Evolutionary conservation across 2,888 invertebrate genomes (phyloP).

Genomic region (Sarcophaga carnaria): DNA sequence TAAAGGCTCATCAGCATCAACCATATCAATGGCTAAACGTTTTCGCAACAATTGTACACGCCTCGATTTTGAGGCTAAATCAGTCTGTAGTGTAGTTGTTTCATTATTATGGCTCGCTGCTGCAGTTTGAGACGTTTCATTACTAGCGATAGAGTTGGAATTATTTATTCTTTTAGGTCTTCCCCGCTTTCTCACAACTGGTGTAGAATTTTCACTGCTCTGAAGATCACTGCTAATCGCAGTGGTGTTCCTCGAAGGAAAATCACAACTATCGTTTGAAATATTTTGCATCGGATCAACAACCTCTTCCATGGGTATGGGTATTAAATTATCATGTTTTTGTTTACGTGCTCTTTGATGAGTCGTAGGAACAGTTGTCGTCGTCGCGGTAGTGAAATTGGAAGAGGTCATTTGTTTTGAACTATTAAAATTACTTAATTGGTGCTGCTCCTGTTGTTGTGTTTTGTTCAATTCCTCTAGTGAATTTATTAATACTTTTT

Average conservation of each 20-base stretch:
- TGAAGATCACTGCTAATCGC: slow-evolving; percentile 7
- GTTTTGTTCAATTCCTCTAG: slow-evolving; percentile 50
- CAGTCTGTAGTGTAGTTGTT: slow-evolving; percentile 25
- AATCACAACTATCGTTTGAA: slow-evolving; percentile 75
- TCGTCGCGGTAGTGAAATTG: neutral
- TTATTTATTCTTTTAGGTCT: slow-evolving; percentile 81
- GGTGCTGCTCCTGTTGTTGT: neutral
- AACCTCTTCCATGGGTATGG: slow-evolving; percentile 73
- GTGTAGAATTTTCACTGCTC: slow-evolving; percentile 52
- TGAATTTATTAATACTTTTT: slow-evolving; percentile 48
- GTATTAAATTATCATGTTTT: slow-evolving; percentile 77
- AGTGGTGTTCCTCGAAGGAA: slow-evolving; percentile 57
- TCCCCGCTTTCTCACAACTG: slow-evolving; percentile 79
- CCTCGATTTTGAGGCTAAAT: slow-evolving; percentile 74
- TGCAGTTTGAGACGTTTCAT: slow-evolving; percentile 22
- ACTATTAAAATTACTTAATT: slow-evolving; percentile 55
- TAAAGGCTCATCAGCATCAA: slow-evolving; percentile 75
- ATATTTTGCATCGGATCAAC: slow-evolving; percentile 72
- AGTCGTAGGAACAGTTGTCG: slow-evolving; percentile 41
- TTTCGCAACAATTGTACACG: slow-evolving; percentile 79
- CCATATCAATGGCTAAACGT: slow-evolving; percentile 80
- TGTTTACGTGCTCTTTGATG: slow-evolving; percentile 77
- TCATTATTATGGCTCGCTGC: slow-evolving; percentile 22
- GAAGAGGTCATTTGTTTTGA: slow-evolving; percentile 40
- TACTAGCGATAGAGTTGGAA: neutral